A percentile compares a stretch with the other conserved stretches of the same genome.
Evolutionary conservation across 1,140 invertebrate genomes (phyloP).

Genomic region (Lasioglossum albipes): DNA sequence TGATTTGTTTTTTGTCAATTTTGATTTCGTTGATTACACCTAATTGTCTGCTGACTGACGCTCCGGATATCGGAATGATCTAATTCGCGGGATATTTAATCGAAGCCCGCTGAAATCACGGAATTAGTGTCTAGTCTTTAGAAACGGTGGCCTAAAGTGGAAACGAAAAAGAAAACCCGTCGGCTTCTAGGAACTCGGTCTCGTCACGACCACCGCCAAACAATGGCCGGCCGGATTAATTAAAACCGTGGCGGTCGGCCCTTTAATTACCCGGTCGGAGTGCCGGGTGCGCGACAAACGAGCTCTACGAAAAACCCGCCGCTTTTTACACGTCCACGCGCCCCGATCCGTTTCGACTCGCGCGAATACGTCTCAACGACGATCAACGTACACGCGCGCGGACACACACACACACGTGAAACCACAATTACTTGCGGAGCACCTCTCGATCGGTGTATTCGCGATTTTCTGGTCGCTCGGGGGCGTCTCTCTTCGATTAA

Average conservation of each 20-base stretch:
- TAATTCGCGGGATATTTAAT: too few species aligned
- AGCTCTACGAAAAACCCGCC: not conserved
- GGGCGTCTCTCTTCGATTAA: slow-evolving; percentile 38
- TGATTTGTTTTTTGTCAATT: too few species aligned
- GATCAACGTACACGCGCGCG: too few species aligned
- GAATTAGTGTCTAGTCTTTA: too few species aligned
- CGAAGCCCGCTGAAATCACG: too few species aligned
- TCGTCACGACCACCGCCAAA: not conserved
- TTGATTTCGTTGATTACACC: too few species aligned
- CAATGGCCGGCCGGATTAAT: not conserved
- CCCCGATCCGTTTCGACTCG: slow-evolving; percentile 19
- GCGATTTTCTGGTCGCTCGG: slow-evolving; percentile 25
- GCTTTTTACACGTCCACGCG: slow-evolving; percentile 10
- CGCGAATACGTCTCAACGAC: not conserved
- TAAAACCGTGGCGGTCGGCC: not conserved
- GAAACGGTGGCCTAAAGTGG: too few species aligned
- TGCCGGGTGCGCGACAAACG: not conserved
- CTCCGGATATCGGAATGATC: too few species aligned
- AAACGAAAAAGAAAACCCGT: too few species aligned
- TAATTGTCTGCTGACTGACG: too few species aligned
- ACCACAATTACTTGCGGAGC: slow-evolving; percentile 3
- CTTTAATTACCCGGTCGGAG: slow-evolving; percentile 5
- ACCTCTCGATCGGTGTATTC: slow-evolving; percentile 1
- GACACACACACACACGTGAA: not conserved
- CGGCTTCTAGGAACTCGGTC: not conserved